These are phyloP conservation scores for Pteropus alecto DNA, from an alignment of 2,113 vertebrate genomes.

Conservation along the genomic window DNA sequence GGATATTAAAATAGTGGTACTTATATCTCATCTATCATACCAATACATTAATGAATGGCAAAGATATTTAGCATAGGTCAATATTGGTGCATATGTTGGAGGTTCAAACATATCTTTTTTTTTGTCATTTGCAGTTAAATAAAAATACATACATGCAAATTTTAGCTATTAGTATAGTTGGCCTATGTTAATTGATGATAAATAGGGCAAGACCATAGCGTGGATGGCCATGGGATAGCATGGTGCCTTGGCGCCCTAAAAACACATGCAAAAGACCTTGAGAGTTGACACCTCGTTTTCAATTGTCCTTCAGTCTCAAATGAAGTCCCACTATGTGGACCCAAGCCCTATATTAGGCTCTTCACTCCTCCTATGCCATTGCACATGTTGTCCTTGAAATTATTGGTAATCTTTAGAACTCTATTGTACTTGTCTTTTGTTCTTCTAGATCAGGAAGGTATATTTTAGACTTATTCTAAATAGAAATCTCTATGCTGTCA, in stretches of 20 bases:
- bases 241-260: neutral
- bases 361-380: neutral
- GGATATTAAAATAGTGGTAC: neutral
- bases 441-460: neutral
- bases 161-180: neutral
- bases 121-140: neutral
- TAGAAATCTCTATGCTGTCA: neutral
- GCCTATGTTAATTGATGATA: neutral
- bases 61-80: neutral
- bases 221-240: neutral
- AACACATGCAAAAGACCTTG: neutral
- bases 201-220: neutral
- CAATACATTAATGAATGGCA: neutral
- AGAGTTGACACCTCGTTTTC: neutral
- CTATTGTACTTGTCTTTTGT: neutral
- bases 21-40: neutral
- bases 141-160: neutral
- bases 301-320: neutral
- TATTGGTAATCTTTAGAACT: neutral
- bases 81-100: neutral
- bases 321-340: neutral
- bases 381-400: neutral
- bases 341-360: neutral
- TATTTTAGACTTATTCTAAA: neutral
- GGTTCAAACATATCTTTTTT: neutral